phyloP scores from a whole-genome alignment of 2,888 invertebrate species.

The Lithophane ornitopus region DNA sequence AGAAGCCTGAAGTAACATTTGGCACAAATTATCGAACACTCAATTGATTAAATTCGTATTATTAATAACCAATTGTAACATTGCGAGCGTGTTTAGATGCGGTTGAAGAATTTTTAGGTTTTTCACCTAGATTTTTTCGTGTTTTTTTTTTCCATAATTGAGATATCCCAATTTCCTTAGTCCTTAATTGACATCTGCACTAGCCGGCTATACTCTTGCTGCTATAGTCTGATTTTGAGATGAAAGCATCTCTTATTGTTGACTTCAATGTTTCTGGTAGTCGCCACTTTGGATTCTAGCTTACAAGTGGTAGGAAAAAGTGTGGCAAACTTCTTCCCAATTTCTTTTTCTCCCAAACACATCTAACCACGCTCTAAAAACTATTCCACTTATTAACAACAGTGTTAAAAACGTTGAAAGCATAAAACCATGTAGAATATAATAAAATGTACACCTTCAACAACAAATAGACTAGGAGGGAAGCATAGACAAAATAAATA shows the following conservation, averaged over 20 bases:
- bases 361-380: constrained; percentile 42
- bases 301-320: not conserved
- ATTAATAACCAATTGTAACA: constrained; percentile 52
- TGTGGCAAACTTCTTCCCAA: not conserved
- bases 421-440: constrained; percentile 45
- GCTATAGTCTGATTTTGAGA: not conserved
- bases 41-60: constrained; percentile 68
- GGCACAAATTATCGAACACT: constrained; percentile 74
- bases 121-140: not conserved
- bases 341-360: not conserved
- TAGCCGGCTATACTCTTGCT: not conserved
- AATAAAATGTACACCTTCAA: constrained; percentile 70
- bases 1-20: constrained; percentile 71
- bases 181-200: not conserved
- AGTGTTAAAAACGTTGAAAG: constrained; percentile 56
- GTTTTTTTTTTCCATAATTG: not conserved
- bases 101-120: not conserved
- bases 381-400: constrained; percentile 43
- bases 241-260: not conserved
- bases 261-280: not conserved
- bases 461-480: constrained; percentile 47
- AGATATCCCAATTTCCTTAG: not conserved
- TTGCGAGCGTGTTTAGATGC: constrained; percentile 33
- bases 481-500: constrained; percentile 65
- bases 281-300: not conserved